A percentile compares a stretch with the other conserved stretches of the same genome.
These are phyloP conservation scores for Mormyrus hasselquistii DNA, from an alignment of 2,797 vertebrate species.

Conservation along the genomic window DNA sequence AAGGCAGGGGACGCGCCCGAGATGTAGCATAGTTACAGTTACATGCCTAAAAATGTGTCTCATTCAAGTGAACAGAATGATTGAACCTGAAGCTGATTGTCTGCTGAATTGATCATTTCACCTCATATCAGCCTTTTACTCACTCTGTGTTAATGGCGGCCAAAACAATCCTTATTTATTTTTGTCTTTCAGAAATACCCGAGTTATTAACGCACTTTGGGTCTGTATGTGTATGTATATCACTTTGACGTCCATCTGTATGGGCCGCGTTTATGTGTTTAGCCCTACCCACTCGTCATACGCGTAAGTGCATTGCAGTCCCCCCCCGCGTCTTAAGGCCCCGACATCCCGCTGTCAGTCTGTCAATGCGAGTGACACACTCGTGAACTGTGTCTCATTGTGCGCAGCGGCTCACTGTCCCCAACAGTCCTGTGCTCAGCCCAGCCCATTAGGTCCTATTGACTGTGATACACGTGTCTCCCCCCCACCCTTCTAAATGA, in stretches of 20 bases:
- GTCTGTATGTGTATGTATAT: not conserved
- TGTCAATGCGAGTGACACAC: not conserved
- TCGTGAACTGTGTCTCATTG: conserved; percentile 23
- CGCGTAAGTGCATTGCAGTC: not conserved
- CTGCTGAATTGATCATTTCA: not conserved
- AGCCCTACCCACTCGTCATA: not conserved
- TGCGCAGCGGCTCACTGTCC: conserved; percentile 50
- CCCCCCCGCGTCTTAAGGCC: not conserved
- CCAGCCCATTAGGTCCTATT: conserved; percentile 98
- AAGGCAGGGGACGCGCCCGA: not conserved
- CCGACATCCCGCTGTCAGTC: not conserved
- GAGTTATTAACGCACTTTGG: not conserved
- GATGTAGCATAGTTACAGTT: not conserved
- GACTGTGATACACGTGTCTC: conserved; percentile 99
- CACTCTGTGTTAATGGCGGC: not conserved
- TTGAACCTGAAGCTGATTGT: not conserved
- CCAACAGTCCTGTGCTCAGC: conserved; percentile 80
- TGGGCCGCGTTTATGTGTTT: not conserved
- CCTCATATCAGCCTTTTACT: not conserved
- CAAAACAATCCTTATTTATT: not conserved
- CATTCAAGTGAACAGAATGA: not conserved
- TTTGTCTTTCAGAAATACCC: not conserved
- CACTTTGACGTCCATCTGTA: not conserved
- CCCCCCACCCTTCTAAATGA: conserved; percentile 64
- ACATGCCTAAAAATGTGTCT: not conserved